Conservation (phyloP, 2,797 vertebrate genomes). For the Neostethus bicornis region DNA sequence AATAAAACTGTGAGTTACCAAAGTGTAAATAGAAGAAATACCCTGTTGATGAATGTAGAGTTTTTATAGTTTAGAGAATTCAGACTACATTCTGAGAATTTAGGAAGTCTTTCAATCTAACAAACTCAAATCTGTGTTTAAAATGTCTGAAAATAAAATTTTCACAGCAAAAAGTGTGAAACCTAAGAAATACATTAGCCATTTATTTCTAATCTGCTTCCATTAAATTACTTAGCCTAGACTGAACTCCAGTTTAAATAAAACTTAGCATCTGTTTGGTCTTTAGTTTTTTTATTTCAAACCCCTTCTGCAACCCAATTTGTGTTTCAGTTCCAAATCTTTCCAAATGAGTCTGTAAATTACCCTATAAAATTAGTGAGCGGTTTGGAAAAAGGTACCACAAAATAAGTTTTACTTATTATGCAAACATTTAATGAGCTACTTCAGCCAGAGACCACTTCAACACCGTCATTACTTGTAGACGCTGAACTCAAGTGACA, state of each 20-base stretch:
- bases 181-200: not conserved
- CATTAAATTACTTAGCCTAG: conserved; percentile 12
- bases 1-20: conserved; percentile 28
- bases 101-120: not conserved
- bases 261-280: too few relatives aligned
- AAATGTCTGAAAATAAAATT: not conserved
- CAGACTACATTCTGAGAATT: conserved; percentile 6
- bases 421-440: conserved; percentile 1
- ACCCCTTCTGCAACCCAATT: not conserved
- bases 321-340: conserved; percentile 9
- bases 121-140: not conserved
- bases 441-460: conserved; percentile 22
- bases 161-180: conserved; percentile 3
- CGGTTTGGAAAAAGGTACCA: not conserved
- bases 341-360: conserved; percentile 2
- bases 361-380: conserved; percentile 6
- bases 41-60: conserved; percentile 6
- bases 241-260: conserved; percentile 18
- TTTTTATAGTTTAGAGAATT: conserved; percentile 23
- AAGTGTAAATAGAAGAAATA: conserved; percentile 26
- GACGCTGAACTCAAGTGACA: conserved; percentile 4
- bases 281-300: conserved; percentile 8
- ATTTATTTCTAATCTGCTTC: conserved; percentile 23
- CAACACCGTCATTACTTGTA: not conserved
- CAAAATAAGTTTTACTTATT: conserved; percentile 3